Percentiles rank a stretch among this genome's conserved stretches.
Evolutionary conservation across 2,888 invertebrate species (phyloP).

Genomic region (Archips xylosteana): DNA sequence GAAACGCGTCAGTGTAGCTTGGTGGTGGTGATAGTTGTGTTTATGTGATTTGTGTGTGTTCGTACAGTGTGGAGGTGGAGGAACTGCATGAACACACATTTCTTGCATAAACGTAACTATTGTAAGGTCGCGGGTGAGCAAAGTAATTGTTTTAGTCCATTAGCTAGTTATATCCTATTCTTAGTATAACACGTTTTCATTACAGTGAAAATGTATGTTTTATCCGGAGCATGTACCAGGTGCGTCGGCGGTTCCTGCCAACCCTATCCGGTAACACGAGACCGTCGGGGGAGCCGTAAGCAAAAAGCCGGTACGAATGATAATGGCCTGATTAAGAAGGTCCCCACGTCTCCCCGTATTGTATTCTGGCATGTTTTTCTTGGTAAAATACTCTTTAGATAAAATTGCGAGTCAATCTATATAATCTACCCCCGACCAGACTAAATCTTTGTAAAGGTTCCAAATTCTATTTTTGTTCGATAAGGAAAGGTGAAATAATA

Average conservation of each 20-base stretch:
- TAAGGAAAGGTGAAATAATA: conserved; percentile 12
- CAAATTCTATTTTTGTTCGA: conserved; percentile 9
- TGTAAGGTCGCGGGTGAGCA: too few relatives aligned
- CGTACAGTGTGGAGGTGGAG: too few relatives aligned
- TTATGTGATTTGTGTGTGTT: too few relatives aligned
- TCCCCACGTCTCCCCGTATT: conserved; percentile 61
- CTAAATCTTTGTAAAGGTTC: conserved; percentile 5
- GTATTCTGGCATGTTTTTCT: conserved; percentile 24
- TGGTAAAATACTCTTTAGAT: conserved; percentile 21
- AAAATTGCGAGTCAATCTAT: conserved; percentile 9
- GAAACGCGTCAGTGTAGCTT: too few relatives aligned
- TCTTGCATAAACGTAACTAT: too few relatives aligned
- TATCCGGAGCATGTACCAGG: conserved; percentile 16
- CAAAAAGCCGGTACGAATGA: conserved; percentile 67
- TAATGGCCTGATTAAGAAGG: conserved; percentile 78
- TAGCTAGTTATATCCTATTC: neutral
- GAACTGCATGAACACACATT: too few relatives aligned
- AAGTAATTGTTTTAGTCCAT: too few relatives aligned
- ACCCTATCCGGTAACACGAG: conserved; percentile 43
- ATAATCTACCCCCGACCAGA: neutral
- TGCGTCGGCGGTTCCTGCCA: conserved; percentile 11
- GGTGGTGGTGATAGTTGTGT: too few relatives aligned
- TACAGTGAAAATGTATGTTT: conserved; percentile 9
- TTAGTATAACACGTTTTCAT: conserved; percentile 1
- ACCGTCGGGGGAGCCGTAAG: conserved; percentile 47